A percentile compares a stretch with the other conserved stretches of the same genome.
Conservation (phyloP, 1,140 invertebrate species). For the Camponotus floridanus region DNA sequence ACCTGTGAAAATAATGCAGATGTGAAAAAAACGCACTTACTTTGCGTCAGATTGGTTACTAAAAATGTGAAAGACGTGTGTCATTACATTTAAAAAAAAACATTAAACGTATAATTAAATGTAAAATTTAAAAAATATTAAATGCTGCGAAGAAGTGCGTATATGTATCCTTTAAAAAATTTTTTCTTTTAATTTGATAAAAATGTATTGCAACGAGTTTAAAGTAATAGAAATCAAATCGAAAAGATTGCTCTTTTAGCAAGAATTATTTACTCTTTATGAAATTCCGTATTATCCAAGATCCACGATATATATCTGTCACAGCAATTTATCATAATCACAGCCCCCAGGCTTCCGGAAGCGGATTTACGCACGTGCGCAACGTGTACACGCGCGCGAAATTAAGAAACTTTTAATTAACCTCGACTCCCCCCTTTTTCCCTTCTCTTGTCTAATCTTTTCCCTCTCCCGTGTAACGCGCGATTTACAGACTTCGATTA, state of each 20-base stretch:
- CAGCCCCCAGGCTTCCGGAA: not conserved
- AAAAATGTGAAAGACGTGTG: not conserved
- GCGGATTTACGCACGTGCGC: not conserved
- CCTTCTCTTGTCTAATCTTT: conserved; percentile 2
- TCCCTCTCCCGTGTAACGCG: not conserved
- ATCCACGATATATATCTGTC: not conserved
- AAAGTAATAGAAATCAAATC: conserved; percentile 10
- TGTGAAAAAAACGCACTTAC: not conserved
- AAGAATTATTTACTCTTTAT: conserved; percentile 1
- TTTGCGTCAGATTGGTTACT: not conserved
- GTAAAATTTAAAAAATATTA: conserved; percentile 4
- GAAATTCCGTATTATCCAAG: not conserved
- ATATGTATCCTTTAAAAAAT: too few relatives aligned
- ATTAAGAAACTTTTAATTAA: conserved; percentile 59
- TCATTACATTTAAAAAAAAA: not conserved
- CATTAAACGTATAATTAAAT: not conserved
- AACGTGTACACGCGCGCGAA: conserved; percentile 12
- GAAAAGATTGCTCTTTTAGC: not conserved
- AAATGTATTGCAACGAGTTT: not conserved
- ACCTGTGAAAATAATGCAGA: conserved; percentile 15
- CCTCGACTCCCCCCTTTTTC: not conserved
- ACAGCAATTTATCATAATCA: conserved; percentile 19
- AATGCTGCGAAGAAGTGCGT: too few relatives aligned
- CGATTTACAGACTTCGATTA: conserved; percentile 23
- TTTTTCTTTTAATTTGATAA: too few relatives aligned